Conservation (phyloP, 2,113 vertebrate species). For the Lophochroa leadbeateri region DNA sequence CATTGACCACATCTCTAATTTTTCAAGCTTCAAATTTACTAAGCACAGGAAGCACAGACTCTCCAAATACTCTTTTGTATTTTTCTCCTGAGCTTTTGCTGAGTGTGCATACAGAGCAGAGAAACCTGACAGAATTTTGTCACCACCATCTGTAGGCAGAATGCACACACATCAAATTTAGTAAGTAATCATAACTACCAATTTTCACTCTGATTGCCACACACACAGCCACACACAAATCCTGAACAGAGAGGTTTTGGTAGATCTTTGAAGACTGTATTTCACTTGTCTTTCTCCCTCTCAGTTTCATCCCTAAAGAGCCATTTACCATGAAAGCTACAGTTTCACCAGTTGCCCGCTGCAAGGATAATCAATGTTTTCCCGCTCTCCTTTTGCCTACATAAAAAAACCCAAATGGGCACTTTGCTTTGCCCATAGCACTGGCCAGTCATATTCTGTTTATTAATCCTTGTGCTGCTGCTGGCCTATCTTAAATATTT, state of each 20-base stretch:
- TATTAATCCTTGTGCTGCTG: background rate
- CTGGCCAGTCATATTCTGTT: background rate
- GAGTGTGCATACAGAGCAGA: background rate
- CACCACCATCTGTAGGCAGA: background rate
- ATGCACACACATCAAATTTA: background rate
- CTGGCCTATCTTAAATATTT: slow-evolving; percentile 1
- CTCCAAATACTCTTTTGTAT: background rate
- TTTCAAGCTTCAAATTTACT: background rate
- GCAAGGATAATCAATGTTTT: background rate
- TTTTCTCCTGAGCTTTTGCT: background rate
- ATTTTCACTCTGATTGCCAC: background rate
- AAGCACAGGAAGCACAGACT: background rate
- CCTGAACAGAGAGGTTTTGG: background rate
- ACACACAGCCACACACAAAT: background rate
- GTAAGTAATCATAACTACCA: background rate
- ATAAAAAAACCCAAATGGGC: background rate
- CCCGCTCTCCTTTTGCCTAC: background rate
- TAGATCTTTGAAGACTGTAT: background rate
- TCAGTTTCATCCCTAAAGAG: background rate
- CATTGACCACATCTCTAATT: background rate
- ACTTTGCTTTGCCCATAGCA: background rate
- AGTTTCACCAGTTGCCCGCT: background rate
- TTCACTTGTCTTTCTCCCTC: background rate
- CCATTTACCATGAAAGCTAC: background rate
- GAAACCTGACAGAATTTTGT: background rate